phyloP scores from a whole-genome alignment of 1,140 invertebrate species.

The Drosophila lowei region DNA sequence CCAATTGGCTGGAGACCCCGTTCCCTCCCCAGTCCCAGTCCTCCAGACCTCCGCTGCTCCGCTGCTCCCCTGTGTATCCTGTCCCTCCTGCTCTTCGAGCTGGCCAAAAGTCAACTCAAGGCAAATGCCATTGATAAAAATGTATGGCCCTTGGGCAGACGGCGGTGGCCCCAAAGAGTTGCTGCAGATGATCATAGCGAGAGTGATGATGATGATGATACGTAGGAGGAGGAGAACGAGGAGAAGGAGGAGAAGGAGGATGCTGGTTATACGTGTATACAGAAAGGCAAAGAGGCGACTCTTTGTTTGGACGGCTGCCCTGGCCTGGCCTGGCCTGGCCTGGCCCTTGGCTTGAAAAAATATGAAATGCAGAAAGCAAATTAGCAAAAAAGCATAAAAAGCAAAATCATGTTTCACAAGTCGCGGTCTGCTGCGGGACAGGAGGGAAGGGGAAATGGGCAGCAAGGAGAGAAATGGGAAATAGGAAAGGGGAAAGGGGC shows the following conservation, averaged over 20 bases:
- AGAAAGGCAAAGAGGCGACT: conserved; percentile 20
- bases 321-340: conserved; percentile 24
- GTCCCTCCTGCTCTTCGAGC: neutral
- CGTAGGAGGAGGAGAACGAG: neutral
- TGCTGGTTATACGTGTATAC: conserved; percentile 9
- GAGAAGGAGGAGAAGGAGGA: neutral
- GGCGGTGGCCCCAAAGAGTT: conserved; percentile 29
- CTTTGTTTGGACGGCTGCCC: conserved; percentile 25
- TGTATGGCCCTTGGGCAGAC: conserved; percentile 20
- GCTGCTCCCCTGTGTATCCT: neutral
- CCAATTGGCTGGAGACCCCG: conserved; percentile 29
- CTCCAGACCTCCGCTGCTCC: neutral
- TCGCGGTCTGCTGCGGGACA: conserved; percentile 31
- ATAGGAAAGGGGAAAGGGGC: neutral
- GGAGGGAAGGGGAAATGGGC: neutral
- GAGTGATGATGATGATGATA: conserved; percentile 2
- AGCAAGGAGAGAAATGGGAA: neutral
- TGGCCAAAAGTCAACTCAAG: conserved; percentile 35
- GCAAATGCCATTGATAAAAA: conserved; percentile 45
- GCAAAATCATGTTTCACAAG: conserved; percentile 80
- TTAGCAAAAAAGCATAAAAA: conserved; percentile 77
- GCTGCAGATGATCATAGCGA: conserved; percentile 16
- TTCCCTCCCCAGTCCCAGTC: neutral
- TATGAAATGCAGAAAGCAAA: conserved; percentile 73
- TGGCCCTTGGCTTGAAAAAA: conserved; percentile 60